Evolutionary conservation across 2,113 vertebrate species (phyloP), one percentile per base, ranked within the genome.

Genomic region (Taxidea taxus): DNA sequence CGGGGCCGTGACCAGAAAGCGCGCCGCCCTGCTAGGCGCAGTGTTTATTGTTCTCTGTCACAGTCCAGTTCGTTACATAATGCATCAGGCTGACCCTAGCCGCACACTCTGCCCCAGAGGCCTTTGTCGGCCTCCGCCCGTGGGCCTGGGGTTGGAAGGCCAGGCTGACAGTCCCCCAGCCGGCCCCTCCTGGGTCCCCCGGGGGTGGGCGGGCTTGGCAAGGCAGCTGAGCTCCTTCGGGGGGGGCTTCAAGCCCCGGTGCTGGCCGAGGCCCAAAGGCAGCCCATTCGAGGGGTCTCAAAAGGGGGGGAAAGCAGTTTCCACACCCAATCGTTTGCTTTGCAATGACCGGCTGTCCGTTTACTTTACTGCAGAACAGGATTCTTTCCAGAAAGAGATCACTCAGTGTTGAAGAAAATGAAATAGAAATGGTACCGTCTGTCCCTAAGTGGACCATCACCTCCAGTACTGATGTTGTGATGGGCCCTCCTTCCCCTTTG

Each of bases 1-100:
- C 10, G 0, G 10, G 47, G 42, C 49, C 7, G 29, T 34, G 20
- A 66, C 68, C 62, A 58, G 60, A 44, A 70, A 56, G 92, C 9
- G 18, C 37, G 87, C 0, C 27, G 4, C 62, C 88, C 70, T 13
- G 58, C 15, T 31, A 49, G 66, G 83, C 66, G 56, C 64, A 18
- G 51, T 97, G 97, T 98, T 98, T 98, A 98, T 98, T 98, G 98
- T 98, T 92, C 68, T 98, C 95, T 98, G 97, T 98, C 97, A 94
- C 58, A 44, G 94, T 47, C 47, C 56, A 84, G 95, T 96, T 96
- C 94, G 94, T 78, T 97, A 97, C 94, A 97, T 95, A 95, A 90
- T 96, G 92, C 87, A 94, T 98, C 4, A 39, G 66, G 27, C 66
- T 94, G 96, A 87, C 81, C 97, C 75, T 29, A 39, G 75, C 78